A percentile compares a stretch with the other conserved stretches of the same genome.
phyloP scores from a whole-genome alignment of 2,113 vertebrate species.

The Salvelinus sp. region DNA sequence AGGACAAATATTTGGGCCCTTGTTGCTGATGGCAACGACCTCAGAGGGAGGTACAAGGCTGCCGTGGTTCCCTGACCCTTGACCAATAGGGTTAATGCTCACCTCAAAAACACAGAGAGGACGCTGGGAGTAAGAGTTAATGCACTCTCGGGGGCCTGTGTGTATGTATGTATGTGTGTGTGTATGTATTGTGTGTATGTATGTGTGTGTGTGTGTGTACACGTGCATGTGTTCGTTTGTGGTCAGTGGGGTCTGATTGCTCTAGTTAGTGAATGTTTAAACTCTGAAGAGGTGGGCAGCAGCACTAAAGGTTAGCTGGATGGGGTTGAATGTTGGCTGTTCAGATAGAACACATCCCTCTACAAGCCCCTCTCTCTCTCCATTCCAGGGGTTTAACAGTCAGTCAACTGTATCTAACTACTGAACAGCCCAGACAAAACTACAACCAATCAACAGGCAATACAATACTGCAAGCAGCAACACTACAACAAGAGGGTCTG shows the following conservation, averaged over 20 bases:
- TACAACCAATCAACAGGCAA: neutral
- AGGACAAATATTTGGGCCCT: neutral
- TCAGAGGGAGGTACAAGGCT: neutral
- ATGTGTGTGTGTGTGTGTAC: constrained; percentile 7
- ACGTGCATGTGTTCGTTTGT: constrained; percentile 28
- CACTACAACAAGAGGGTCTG: neutral
- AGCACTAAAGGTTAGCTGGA: constrained; percentile 18
- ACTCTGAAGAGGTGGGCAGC: constrained; percentile 39
- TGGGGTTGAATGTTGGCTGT: neutral
- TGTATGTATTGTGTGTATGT: constrained; percentile 1
- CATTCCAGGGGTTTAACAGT: neutral
- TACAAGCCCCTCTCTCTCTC: no score
- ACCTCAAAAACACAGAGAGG: constrained; percentile 45
- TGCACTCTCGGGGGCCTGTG: constrained; percentile 33
- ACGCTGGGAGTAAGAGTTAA: constrained; percentile 46
- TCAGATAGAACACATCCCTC: neutral
- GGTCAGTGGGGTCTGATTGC: constrained; percentile 19
- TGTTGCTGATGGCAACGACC: neutral
- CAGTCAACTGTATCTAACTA: neutral
- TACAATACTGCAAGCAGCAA: neutral
- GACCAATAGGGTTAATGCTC: neutral
- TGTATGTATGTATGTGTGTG: constrained; percentile 5
- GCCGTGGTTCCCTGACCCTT: neutral
- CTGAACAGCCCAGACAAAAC: neutral
- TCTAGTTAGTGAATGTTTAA: constrained; percentile 23